Base-by-base conservation (phyloP, 2,113 vertebrate species). In the Jaculus jaculus region DNA sequence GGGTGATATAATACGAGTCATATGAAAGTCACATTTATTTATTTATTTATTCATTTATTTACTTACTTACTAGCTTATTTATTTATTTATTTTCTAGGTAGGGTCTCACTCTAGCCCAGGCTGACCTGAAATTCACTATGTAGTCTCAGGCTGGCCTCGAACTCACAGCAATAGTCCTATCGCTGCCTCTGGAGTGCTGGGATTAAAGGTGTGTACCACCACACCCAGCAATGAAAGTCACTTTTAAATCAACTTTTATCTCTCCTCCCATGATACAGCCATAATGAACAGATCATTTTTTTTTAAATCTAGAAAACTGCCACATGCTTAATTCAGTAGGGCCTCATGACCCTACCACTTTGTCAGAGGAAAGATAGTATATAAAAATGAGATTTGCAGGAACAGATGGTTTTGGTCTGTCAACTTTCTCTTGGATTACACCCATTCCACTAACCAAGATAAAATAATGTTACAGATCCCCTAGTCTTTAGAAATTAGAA, bases 271-370 rank as follows among this genome's bases (percentile, higher is more conserved):
- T 72, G 87, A 95, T 91, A 90, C 28, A 87, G 90, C 51, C 54
- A 42, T 96, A 97, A 97, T 96, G 93, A 97, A 95, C 93, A 96
- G 96, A 96, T 87, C 87, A 61, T 93, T 94, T 93, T 88, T 96
- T 97, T 96, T 96, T 95, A 94, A 47, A 97, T 93, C 85, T 96
- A 94, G 90, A 96, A 96, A 96, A 93, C 74, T 93, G 94, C 93
- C 92, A 94, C 94, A 88, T 1, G 0, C 71, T 90, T 80, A 96
- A 96, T 93, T 93, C 85, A 93, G 74, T 90, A 80, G 84, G 93
- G 96, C 95, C 94, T 95, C 94, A 61, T 94, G 95, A 97, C 94
- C 96, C 94, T 79, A 83, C 74, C 85, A 96, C 96, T 92, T 92
- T 96, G 96, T 96, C 96, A 96, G 92, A 95, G 63, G 74, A 77